phyloP scores from a whole-genome alignment of 2,797 vertebrate species.

The Stomatorhinus walkeri region DNA sequence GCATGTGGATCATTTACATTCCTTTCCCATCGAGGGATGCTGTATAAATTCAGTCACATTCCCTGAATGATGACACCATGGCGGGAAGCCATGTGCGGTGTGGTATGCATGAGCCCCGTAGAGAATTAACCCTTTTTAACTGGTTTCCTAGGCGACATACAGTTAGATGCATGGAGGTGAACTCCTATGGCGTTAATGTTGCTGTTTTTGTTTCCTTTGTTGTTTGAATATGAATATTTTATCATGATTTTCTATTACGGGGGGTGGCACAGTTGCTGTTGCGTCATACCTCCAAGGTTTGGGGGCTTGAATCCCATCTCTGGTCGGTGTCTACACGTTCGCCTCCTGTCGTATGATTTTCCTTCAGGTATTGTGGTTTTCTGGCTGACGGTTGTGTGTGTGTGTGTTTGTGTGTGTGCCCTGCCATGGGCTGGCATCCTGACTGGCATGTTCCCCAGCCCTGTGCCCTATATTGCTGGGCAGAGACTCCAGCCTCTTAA shows the following conservation, averaged over 20 bases:
- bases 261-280: neutral
- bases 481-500: neutral
- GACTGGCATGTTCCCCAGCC: neutral
- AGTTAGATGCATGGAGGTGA: neutral
- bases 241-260: neutral
- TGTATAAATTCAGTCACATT: neutral
- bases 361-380: neutral
- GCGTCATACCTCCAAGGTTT: neutral
- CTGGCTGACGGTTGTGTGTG: neutral
- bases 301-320: neutral
- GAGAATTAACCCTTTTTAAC: neutral
- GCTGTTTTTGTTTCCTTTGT: conserved; percentile 6
- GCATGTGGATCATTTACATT: neutral
- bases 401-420: neutral
- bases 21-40: neutral
- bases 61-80: neutral
- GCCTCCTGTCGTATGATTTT: neutral
- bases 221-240: conserved; percentile 11
- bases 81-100: neutral
- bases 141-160: conserved; percentile 11
- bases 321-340: neutral
- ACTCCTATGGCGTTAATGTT: neutral
- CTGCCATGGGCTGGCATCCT: neutral
- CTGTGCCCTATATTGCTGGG: neutral
- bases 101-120: neutral